Evolutionary conservation across 2,888 invertebrate species (phyloP), one percentile per base, ranked within the genome.

Genomic region (Lypha dubia): DNA sequence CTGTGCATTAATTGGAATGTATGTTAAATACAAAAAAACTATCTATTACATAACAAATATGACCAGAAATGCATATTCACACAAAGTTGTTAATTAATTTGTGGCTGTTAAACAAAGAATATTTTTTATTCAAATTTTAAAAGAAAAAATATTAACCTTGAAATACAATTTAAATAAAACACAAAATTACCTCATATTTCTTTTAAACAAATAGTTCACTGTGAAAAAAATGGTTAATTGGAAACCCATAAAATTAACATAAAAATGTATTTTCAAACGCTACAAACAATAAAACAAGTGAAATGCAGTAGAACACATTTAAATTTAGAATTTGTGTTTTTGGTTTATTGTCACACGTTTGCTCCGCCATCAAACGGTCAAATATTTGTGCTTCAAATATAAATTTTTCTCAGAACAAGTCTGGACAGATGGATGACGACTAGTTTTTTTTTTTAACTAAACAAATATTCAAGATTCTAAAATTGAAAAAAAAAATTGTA

Each of bases 131-230:
- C 4, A 56, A 56, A 46, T 63, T 46, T 56, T 56, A 71, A 79
- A 49, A 20, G 28, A 13, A 79, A 49, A 20, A 41, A 13, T 49
- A 56, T 49, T 46, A 56, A 58, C 79, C 79, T 79, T 79, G 79
- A 79, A 73, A 38, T 38, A 65, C 35, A 32, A 35, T 22, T 56
- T 28, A 46, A 79, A 63, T 38, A 46, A 63, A 71, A 11, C 32
- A 44, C 32, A 44, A 63, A 46, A 41, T 35, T 58, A 76, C 28
- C 60, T 77, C 60, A 68, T 15, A 28, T 56, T 44, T 38, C n/a
- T n/a, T 41, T 51, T 28, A 8, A 32, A 22, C 3, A 41, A 28
- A 32, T 17, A 9, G 17, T 24, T 13, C 44, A n/a, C 46, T 44
- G 8, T 3, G 9, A 24, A 24, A 3, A 20, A 51, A 11, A 6